A percentile compares a stretch with the other conserved stretches of the same genome.
Conservation (phyloP, 2,888 invertebrate genomes). For the Suillia variegata region DNA sequence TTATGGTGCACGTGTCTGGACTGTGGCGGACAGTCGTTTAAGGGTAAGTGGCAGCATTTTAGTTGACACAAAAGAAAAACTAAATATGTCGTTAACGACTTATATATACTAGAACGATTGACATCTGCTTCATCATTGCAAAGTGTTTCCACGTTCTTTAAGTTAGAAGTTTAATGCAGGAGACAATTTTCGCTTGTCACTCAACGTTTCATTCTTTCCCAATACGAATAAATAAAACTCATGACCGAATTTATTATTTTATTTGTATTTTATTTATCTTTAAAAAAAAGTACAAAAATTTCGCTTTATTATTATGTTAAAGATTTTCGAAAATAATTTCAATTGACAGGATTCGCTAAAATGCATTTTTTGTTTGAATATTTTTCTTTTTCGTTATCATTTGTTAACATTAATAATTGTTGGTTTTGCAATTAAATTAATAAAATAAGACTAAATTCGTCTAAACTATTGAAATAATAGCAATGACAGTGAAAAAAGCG, state of each 20-base stretch:
- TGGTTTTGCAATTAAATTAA: not conserved
- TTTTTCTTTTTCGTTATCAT: not conserved
- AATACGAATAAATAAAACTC: no score
- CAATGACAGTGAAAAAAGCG: constrained; percentile 6
- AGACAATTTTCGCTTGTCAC: no score
- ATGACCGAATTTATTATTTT: constrained; percentile 4
- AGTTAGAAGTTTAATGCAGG: no score
- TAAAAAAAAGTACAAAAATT: constrained; percentile 16
- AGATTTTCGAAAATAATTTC: not conserved
- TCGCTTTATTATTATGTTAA: not conserved
- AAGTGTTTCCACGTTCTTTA: not conserved
- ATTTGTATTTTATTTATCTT: constrained; percentile 18
- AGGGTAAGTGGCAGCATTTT: constrained; percentile 80
- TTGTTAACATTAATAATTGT: not conserved
- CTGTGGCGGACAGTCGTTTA: constrained; percentile 85
- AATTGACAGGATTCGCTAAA: constrained; percentile 1
- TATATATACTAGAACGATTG: no score
- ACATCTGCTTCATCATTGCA: no score
- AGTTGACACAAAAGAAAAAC: not conserved
- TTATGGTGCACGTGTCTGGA: constrained; percentile 96
- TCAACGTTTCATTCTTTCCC: no score
- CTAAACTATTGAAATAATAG: constrained; percentile 13
- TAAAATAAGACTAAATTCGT: constrained; percentile 21
- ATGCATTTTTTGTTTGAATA: not conserved
- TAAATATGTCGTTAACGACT: not conserved